Base-by-base conservation (phyloP, 2,888 invertebrate genomes). In the Ormyrus rosae region DNA sequence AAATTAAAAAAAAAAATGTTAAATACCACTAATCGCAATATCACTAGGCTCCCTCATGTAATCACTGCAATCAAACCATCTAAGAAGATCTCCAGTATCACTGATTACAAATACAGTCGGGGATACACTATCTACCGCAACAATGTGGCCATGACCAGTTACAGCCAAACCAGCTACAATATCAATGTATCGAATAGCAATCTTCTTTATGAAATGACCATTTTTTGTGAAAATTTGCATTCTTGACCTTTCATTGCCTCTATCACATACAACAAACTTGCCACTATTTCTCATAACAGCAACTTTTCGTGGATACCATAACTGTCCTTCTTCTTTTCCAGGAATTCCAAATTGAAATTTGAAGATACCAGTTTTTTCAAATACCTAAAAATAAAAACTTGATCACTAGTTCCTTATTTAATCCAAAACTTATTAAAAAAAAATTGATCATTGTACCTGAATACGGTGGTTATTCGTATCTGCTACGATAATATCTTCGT, bases 1-100 rank as follows among this genome's bases (percentile, higher is more conserved):
- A 71, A 67, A 75, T 34, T 60, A 51, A 71, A 58, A 77, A 61
- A 67, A 80, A 60, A 69, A 68, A 13, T 68, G 10, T 74, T 10
- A 81, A 64, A 19, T 92, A 95, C 97, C 97, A 92, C 96, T 96
- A 88, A 98, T 97, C 83, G 98, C 98, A 89, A 99, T 98, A 91
- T 99, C 98, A 71, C 98, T 98, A 19, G 98, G 98, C 91, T 99
- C 99, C 85, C 98, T 93, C 98, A 99, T 99, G 91, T 97, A 97
- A 91, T 98, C 97, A 90, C 97, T 97, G 92, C 98, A 98, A 91
- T 99, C 98, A 90, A 99, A 98, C 98, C 98, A 99, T 89, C 96
- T 95, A 86, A 98, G 93, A 86, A 99, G 93, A 88, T 98, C 97
- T 45, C 98, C 98, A 85, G 95, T 95, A 91, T 98, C 98, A 73